Base-by-base conservation (phyloP, 2,113 vertebrate species). In the Lipophrys pholis region DNA sequence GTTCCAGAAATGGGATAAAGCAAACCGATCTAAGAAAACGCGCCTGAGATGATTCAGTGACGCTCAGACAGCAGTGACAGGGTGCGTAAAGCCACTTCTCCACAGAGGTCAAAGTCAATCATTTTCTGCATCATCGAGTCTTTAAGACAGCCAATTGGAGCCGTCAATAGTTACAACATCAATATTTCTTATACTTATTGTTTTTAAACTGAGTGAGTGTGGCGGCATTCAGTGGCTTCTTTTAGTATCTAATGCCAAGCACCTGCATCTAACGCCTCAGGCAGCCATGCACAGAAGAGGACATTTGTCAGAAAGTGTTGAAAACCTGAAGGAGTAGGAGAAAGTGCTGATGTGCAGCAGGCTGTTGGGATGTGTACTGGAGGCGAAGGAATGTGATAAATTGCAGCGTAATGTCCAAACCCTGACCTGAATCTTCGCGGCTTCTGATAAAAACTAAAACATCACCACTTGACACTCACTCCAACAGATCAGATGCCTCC, bases 21-120 rank as follows among this genome's bases (percentile, higher is more conserved):
- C 14, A 61, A 81, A 78, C 76, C 49, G 49, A 43, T 30, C 41
- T 41, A 64, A 54, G 41, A 54, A 40, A 12, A 7, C 46, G 21
- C 17, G n/a, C n/a, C n/a, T 12, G 48, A 30, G 57, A 76, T 70
- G 66, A 84, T 66, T 66, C 48, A 65, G 48, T 53, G 65, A 50
- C 21, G 78, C 64, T 81, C 68, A 69, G 73, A 77, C 39, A 74
- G 72, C 48, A 65, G 48, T 53, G 65, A 50, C 21, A 75, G 71
- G 58, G 76, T 51, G 38, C 77, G 81, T 71, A 46, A 69, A 75
- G 78, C 39, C 68, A n/a, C 69, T 78, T 61, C 30, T 58, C 51
- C 63, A 52, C 38, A 83, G 77, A 78, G 73, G 78, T 80, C 81
- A 69, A 38, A 81, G 59, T 83, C 67, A 55, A 64, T 60, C 30